A percentile compares a stretch with the other conserved stretches of the same genome.
Conservation (phyloP, 2,888 invertebrate species). For the Torymus texanus region DNA sequence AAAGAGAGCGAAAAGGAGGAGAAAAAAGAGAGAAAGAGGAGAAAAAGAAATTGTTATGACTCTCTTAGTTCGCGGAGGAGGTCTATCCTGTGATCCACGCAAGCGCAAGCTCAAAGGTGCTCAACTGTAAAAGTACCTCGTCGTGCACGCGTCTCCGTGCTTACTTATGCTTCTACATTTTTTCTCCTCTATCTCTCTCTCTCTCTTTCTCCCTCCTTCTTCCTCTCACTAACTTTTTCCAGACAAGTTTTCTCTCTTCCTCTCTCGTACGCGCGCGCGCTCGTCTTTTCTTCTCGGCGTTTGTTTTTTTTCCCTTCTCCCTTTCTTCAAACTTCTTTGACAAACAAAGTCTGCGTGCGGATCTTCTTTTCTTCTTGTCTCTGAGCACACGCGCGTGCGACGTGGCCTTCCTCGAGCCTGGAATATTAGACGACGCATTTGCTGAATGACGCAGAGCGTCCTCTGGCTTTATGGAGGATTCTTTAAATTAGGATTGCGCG, state of each 20-base stretch:
- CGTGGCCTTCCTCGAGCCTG: neutral
- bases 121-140: slow-evolving; percentile 46
- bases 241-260: too few relatives aligned
- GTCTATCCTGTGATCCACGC: slow-evolving; percentile 36
- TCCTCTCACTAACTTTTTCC: neutral
- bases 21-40: slow-evolving; percentile 40
- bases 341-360: slow-evolving; percentile 32
- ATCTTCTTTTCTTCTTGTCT: slow-evolving; percentile 1
- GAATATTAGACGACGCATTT: slow-evolving; percentile 41
- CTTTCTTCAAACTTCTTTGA: slow-evolving; percentile 40
- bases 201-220: neutral
- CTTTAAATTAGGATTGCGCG: slow-evolving; percentile 32
- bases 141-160: slow-evolving; percentile 6
- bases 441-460: slow-evolving; percentile 41
- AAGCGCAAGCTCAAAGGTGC: slow-evolving; percentile 40
- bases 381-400: too few relatives aligned
- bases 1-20: slow-evolving; percentile 15
- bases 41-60: slow-evolving; percentile 55
- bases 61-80: slow-evolving; percentile 37
- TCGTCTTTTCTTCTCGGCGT: neutral
- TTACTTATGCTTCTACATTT: slow-evolving; percentile 17
- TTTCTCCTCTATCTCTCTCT: neutral
- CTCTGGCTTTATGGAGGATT: slow-evolving; percentile 11
- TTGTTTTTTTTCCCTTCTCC: slow-evolving; percentile 8
- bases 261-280: too few relatives aligned